Evolutionary conservation across 2,113 vertebrate genomes (phyloP), one percentile per base, ranked within the genome.

Genomic region (Cranoglanis bouderius): DNA sequence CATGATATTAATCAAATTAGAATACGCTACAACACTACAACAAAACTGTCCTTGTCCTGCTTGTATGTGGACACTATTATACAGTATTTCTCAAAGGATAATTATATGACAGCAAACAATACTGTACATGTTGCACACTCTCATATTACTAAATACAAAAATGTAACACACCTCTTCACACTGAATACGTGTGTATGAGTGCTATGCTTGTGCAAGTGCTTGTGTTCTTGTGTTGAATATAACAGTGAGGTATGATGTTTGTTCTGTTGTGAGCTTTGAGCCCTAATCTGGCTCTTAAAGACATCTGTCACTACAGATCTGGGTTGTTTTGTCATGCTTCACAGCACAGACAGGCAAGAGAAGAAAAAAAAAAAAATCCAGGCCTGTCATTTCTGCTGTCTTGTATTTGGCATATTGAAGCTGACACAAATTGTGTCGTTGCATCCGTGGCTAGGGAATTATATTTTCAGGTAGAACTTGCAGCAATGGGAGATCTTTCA

Each of bases 231-330:
- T 86, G 90, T 81, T 75, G 77, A 61, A 72, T 77, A 63, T 59
- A 74, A 74, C 93, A 93, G 93, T 92, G 91, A 92, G 90, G 84
- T 92, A 93, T 90, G 93, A 94, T 92, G 93, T 95, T 94, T 95
- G 95, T 95, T 95, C 93, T 91, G 90, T 95, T 93, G 92, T 94
- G 94, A 91, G 92, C 92, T 80, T 80, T 91, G 93, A 91, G 94
- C 95, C 92, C 94, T 96, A 96, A 96, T 96, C 94, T 96, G 91
- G 92, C 94, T 95, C 94, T 96, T 96, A 95, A 96, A 96, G 94
- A 95, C 94, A 94, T 96, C 95, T 96, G 96, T 96, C 95, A 96
- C 94, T 92, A 95, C 93, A 91, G 93, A 95, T 96, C 95, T 96
- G 93, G 91, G 92, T 95, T 95, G 96, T 96, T 95, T 95, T 95